A percentile compares a stretch with the other conserved stretches of the same genome.
Evolutionary conservation across 2,888 invertebrate species (phyloP).

Genomic region (Melinopterus prodromus): DNA sequence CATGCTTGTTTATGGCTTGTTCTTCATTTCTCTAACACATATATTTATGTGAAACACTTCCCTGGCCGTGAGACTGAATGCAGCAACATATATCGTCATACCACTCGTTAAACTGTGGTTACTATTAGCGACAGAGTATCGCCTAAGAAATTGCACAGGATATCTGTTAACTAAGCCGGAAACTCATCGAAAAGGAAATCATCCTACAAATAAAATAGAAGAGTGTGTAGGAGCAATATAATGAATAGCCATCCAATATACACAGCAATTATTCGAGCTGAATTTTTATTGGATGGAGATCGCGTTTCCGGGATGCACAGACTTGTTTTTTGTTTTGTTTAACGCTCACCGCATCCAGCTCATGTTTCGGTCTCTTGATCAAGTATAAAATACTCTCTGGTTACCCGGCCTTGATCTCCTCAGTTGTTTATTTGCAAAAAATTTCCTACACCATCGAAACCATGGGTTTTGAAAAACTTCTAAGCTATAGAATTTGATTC

Average conservation of each 20-base stretch:
- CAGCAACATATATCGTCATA: too few species aligned
- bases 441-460: neutral
- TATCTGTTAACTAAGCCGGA: neutral
- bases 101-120: too few species aligned
- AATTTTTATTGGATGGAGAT: neutral
- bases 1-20: too few species aligned
- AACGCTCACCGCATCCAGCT: conserved; percentile 8
- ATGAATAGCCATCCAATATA: neutral
- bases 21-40: too few species aligned
- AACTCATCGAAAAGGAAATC: neutral
- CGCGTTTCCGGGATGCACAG: conserved; percentile 20
- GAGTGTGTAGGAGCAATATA: neutral
- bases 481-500: too few species aligned
- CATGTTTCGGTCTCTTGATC: conserved; percentile 20
- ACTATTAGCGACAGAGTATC: too few species aligned
- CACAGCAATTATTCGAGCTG: neutral
- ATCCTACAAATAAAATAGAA: neutral
- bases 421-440: neutral
- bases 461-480: too few species aligned
- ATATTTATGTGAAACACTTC: too few species aligned
- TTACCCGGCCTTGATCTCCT: neutral
- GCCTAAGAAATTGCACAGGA: neutral
- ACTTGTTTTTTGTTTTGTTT: conserved; percentile 9
- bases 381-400: conserved; percentile 9
- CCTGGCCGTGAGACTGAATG: too few species aligned